These are phyloP conservation scores for Cantharis nigra DNA, from an alignment of 2,888 invertebrate species.

Conservation along the genomic window DNA sequence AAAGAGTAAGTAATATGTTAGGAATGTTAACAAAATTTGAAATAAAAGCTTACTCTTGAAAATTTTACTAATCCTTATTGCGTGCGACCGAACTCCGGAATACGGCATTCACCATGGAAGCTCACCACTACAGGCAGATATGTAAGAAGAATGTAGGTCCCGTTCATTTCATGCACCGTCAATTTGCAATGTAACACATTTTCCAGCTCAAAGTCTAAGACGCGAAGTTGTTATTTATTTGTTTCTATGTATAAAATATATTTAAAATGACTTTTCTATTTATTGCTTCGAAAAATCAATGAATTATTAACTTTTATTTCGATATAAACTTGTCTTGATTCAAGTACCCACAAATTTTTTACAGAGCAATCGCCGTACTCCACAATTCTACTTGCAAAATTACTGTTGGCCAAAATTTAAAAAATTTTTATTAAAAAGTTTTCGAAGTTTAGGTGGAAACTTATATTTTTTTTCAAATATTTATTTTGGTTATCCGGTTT, in stretches of 20 bases:
- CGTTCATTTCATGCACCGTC: conserved; percentile 53
- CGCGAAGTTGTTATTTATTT: conserved; percentile 14
- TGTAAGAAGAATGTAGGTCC: conserved; percentile 43
- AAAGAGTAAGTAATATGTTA: not conserved
- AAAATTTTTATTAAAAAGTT: too few relatives aligned
- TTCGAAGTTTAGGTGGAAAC: too few relatives aligned
- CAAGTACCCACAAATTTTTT: too few relatives aligned
- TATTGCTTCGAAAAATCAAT: not conserved
- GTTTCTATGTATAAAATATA: conserved; percentile 19
- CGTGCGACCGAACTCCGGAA: conserved; percentile 40
- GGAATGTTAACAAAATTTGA: not conserved
- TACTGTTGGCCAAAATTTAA: too few relatives aligned
- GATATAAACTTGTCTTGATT: too few relatives aligned
- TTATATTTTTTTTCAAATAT: too few relatives aligned
- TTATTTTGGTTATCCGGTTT: too few relatives aligned
- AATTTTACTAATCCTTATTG: conserved; percentile 8
- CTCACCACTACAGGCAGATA: conserved; percentile 32
- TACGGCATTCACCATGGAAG: conserved; percentile 37
- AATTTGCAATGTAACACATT: conserved; percentile 45
- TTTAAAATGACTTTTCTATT: conserved; percentile 12
- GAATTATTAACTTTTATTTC: not conserved
- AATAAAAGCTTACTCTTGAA: not conserved
- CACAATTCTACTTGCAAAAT: too few relatives aligned
- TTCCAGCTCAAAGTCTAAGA: conserved; percentile 22
- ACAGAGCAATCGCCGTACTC: too few relatives aligned